These are phyloP conservation scores for Actenoides lindsayi DNA, from an alignment of 2,113 vertebrate genomes.

Conservation along the genomic window DNA sequence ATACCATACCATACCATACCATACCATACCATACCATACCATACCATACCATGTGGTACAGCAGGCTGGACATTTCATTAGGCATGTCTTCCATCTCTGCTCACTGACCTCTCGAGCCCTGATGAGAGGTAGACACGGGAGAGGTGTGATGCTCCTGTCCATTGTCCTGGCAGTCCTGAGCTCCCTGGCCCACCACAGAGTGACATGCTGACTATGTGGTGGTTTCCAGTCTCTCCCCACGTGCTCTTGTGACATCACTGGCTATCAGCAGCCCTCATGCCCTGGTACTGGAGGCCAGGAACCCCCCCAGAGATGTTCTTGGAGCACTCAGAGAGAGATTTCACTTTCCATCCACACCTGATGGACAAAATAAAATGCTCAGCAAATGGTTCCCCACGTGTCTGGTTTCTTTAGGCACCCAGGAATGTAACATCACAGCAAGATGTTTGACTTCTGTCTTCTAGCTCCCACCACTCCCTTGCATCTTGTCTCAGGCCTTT, in stretches of 20 bases:
- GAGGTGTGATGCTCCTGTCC: neutral
- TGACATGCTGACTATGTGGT: neutral
- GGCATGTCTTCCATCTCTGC: neutral
- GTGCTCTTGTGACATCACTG: neutral
- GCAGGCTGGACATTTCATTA: neutral
- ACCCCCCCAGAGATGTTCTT: neutral
- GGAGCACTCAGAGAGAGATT: neutral
- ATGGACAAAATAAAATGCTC: neutral
- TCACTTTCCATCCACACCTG: neutral
- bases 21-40: neutral
- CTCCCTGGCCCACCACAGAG: neutral
- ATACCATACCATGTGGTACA: neutral
- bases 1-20: neutral
- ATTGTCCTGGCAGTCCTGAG: neutral
- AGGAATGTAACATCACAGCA: neutral
- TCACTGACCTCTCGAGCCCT: neutral
- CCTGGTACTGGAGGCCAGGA: neutral
- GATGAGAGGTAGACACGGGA: neutral
- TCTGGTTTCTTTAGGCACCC: neutral
- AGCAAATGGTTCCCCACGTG: neutral
- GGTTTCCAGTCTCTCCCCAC: neutral
- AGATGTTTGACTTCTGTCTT: neutral
- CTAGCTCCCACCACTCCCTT: neutral
- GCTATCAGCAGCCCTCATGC: fast-evolving
- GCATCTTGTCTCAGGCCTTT: neutral